Percentiles rank a stretch among this genome's conserved stretches.
Conservation (phyloP, 1,140 invertebrate genomes). For the fruit fly (Drosophila melanogaster) region Release_6_plus_ISO1_MT NC_004354.4:12472001-12472500, state of each 20-base stretch:
- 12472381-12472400: not conserved
- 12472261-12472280: constrained; percentile 44
- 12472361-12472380: no score
- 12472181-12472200: constrained; percentile 71
- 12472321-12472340: not conserved
- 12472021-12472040: constrained; percentile 28
- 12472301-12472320: no score
- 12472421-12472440: not conserved
- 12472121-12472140: constrained; percentile 63
- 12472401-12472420: not conserved
- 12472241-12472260: constrained; percentile 17
- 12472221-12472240: constrained; percentile 65
- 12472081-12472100: constrained; percentile 38
- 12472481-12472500: constrained; percentile 57
- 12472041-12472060: constrained; percentile 72
- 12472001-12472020: constrained; percentile 8
- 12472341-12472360: not conserved
- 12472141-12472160: constrained; percentile 21
- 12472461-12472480: constrained; percentile 9
- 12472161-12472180: constrained; percentile 55
- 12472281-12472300: constrained; percentile 12
- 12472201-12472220: constrained; percentile 81
- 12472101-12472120: constrained; percentile 69
- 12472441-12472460: not conserved
- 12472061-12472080: constrained; percentile 31